Conservation (phyloP, 2,113 vertebrate species). For the Microtus oregoni region DNA sequence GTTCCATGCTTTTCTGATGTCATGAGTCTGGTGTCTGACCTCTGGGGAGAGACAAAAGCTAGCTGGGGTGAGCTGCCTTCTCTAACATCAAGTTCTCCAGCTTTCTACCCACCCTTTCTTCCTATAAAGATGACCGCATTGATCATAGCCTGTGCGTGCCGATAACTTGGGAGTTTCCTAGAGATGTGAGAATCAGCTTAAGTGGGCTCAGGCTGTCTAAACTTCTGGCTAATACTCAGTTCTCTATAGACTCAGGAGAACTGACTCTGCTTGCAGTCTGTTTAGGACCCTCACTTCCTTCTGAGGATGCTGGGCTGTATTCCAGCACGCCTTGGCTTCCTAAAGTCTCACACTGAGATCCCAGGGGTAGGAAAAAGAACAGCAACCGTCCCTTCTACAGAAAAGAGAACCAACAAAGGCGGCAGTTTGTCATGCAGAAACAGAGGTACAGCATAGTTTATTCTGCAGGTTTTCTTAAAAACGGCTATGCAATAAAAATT, state of each 20-base stretch:
- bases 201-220: too few species aligned
- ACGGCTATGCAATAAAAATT: neutral
- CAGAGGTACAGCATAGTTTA: neutral
- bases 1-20: neutral
- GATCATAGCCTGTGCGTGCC: neutral
- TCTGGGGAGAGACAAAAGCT: neutral
- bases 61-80: neutral
- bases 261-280: neutral
- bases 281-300: neutral
- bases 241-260: neutral
- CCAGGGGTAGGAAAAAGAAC: neutral
- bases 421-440: neutral
- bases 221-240: neutral
- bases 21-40: neutral
- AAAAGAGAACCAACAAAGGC: neutral
- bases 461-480: constrained; percentile 48
- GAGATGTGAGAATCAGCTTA: neutral
- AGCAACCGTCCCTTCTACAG: neutral
- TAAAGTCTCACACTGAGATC: neutral
- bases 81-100: neutral
- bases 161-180: neutral
- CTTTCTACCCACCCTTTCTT: neutral
- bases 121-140: neutral
- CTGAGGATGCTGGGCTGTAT: neutral
- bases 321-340: neutral